Percentiles rank a stretch among this genome's conserved stretches.
These are phyloP conservation scores for Pseudopipra pipra DNA, from an alignment of 2,113 vertebrate genomes.

Conservation along the genomic window DNA sequence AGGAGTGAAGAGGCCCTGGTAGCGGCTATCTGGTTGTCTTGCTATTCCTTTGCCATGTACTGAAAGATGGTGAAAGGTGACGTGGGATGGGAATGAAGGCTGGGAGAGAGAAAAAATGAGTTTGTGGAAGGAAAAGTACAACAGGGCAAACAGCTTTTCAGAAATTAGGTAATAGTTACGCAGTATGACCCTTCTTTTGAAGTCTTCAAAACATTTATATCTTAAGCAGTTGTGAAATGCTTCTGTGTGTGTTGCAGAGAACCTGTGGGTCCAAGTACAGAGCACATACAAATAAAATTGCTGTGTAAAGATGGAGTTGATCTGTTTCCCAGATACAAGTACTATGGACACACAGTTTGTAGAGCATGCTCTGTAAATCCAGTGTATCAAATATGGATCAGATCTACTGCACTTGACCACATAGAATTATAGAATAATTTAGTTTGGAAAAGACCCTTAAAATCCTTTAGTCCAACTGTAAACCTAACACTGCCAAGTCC, in stretches of 20 bases:
- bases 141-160: background rate
- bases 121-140: background rate
- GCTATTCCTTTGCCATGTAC: background rate
- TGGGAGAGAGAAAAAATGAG: background rate
- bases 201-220: background rate
- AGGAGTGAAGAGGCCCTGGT: background rate
- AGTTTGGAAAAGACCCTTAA: background rate
- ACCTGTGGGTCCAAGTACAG: background rate
- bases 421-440: background rate
- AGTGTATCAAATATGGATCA: background rate
- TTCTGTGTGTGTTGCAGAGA: background rate
- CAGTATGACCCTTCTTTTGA: background rate
- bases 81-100: background rate
- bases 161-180: background rate
- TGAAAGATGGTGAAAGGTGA: background rate
- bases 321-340: background rate
- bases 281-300: background rate
- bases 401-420: background rate
- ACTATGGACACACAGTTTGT: background rate
- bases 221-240: background rate
- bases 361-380: background rate
- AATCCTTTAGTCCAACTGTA: background rate
- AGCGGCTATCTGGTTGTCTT: background rate
- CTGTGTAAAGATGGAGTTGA: background rate
- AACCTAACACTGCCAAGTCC: background rate